A percentile compares a stretch with the other conserved stretches of the same genome.
Conservation (phyloP, 1,140 invertebrate species). For the Zaprionus africanus region DNA sequence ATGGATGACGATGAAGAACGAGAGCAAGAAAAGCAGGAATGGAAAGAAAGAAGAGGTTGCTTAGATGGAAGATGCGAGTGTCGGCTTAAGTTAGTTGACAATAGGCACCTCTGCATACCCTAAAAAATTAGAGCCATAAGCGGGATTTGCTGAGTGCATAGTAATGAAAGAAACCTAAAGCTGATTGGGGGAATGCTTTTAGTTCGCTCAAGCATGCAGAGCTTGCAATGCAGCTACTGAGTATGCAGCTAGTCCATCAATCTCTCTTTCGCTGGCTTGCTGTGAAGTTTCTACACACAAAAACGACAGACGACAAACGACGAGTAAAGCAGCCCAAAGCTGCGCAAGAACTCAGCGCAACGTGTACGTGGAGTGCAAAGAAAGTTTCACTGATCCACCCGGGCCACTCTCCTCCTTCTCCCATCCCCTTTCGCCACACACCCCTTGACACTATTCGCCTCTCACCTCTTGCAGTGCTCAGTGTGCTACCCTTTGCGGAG, state of each 20-base stretch:
- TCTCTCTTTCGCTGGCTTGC: not conserved
- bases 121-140: not conserved
- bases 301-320: not conserved
- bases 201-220: not conserved
- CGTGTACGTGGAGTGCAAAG: conserved; percentile 20
- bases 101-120: not conserved
- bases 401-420: not conserved
- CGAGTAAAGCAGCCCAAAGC: conserved; percentile 15
- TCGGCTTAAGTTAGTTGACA: not conserved
- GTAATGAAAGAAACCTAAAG: not conserved
- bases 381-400: conserved; percentile 14
- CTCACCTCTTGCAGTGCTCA: not conserved
- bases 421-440: too few species aligned
- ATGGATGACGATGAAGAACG: not conserved
- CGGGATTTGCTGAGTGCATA: not conserved
- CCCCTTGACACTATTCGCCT: not conserved
- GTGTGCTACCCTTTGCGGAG: conserved; percentile 15
- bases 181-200: not conserved
- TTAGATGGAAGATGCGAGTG: not conserved
- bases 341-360: conserved; percentile 18
- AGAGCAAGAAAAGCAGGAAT: not conserved
- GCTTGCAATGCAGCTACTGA: not conserved
- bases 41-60: not conserved
- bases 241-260: conserved; percentile 1
- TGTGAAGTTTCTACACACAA: not conserved